Base-by-base conservation (phyloP, 2,888 invertebrate species). In the Volucella bombylans region DNA sequence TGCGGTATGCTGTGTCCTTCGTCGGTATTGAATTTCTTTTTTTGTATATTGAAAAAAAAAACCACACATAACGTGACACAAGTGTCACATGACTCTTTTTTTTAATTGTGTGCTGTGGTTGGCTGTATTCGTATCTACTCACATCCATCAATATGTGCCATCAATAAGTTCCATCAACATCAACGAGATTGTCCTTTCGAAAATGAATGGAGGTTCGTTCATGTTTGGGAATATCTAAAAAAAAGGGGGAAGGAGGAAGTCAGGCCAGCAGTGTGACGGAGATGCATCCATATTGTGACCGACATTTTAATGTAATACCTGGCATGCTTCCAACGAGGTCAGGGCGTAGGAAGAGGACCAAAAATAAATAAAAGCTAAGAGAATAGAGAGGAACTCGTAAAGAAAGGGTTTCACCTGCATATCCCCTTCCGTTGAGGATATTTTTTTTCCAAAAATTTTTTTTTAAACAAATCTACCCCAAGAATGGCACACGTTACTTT, bases 251-350 rank as follows among this genome's bases (percentile, higher is more conserved):
- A 14, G 23, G 15, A 49, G 15, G 41, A 43, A 52, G 71, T 67
- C 79, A 67, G 78, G 76, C 67, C 74, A 68, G 62, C 73, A 69
- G 10, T 64, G 65, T n/a, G 52, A 57, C 23, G 14, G 41, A 15
- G 73, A 68, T 72, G 67, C 68, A 85, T 71, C 23, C 71, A 69
- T 67, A 59, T 15, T 77, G 68, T 85, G 85, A 85, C 85, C 85
- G 85, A 85, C 80, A 85, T 85, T 81, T 81, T 77, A 71, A 80
- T 80, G 85, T 85, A 80, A 77, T 55, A 72, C 77, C 85, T 85
- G 85, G 81, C 85, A 81, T 55, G 45, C 50, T 52, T 72, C 81
- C 85, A 85, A 85, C 62, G 76, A 85, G 85, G 81, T 81, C 81
- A 54, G 38, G 59, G 55, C 23, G 23, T 23, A 23, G 23, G 23